Percentiles rank a stretch among this genome's conserved stretches.
phyloP scores from a whole-genome alignment of 2,888 invertebrate species.

The Trissolcus japonicus region DNA sequence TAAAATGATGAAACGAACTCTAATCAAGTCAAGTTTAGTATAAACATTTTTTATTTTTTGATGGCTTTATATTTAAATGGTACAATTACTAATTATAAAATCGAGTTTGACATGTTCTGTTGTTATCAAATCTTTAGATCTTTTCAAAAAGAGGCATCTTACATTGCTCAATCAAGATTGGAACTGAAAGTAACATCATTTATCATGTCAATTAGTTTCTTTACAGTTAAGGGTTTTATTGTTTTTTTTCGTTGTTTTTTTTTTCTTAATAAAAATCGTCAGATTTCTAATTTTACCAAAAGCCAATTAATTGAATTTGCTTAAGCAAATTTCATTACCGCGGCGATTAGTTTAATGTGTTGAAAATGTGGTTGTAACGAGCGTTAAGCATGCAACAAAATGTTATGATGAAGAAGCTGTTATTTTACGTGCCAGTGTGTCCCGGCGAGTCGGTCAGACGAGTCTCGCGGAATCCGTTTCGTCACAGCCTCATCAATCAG shows the following conservation, averaged over 20 bases:
- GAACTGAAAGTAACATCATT: conserved; percentile 29
- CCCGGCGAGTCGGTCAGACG: conserved; percentile 38
- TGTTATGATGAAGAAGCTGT: conserved; percentile 55
- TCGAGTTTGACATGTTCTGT: neutral
- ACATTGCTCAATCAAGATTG: neutral
- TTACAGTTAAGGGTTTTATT: conserved; percentile 9
- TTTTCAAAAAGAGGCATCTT: too few species aligned
- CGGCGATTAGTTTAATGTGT: conserved; percentile 58
- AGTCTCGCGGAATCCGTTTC: conserved; percentile 37
- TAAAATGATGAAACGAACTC: too few species aligned
- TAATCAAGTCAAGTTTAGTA: too few species aligned
- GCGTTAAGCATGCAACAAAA: conserved; percentile 58
- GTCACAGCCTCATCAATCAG: conserved; percentile 44
- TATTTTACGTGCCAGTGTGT: conserved; percentile 55
- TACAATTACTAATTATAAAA: neutral
- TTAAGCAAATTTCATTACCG: conserved; percentile 59
- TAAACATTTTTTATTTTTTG: too few species aligned
- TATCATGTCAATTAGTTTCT: conserved; percentile 31
- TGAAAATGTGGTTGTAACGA: conserved; percentile 49
- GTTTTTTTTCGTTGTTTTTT: too few species aligned
- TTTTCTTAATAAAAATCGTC: conserved; percentile 4
- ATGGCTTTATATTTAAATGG: too few species aligned
- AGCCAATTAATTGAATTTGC: conserved; percentile 15
- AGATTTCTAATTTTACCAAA: conserved; percentile 36
- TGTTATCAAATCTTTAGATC: neutral